Base-by-base conservation (phyloP, 2,888 invertebrate genomes). In the Agrenia bidenticulata region DNA sequence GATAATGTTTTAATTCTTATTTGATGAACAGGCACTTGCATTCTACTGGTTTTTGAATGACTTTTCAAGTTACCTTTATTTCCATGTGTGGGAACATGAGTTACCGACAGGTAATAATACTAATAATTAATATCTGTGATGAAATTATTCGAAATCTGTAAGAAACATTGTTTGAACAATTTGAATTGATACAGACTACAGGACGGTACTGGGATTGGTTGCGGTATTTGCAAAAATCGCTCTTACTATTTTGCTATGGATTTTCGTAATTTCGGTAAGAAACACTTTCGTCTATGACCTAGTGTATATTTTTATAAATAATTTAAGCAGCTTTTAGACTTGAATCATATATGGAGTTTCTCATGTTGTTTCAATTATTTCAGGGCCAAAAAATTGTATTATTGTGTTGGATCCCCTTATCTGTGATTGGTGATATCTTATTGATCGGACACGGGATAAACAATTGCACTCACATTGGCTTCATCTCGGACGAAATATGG, bases 401-500 rank as follows among this genome's bases (percentile, higher is more conserved):
- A 23, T 15, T 70, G 7, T 67, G 63, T 23, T 70, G 67, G 67
- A 49, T 70, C 21, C 70, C 70, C 17, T 56, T 67, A 21, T 70
- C 70, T 63, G 51, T 70, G 61, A 61, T 67, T 13, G 56, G 42
- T 1, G 70, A 70, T 21, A 13, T 67, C 13, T 11, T 66, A 11
- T 54, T 67, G 17, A 32, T 70, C 13, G 51, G 26, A 5, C 62
- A 64, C 49, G 59, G 58, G 13, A 67, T 70, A 19, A 24, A 51
- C n/a, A 65, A 63, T 32, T 50, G 60, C 49, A 57, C 67, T 1
- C 60, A 27, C 2, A 50, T 63, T 26, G 42, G 27, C 7, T 45
- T 63, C 23, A 64, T 67, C 7, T 64, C 67, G 7, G 67, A 67
- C 51, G 70, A 70, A 59, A 15, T 65, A n/a, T 70, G 70, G 70